These are phyloP conservation scores for Andricus curvator DNA, from an alignment of 2,888 invertebrate species.

Conservation along the genomic window DNA sequence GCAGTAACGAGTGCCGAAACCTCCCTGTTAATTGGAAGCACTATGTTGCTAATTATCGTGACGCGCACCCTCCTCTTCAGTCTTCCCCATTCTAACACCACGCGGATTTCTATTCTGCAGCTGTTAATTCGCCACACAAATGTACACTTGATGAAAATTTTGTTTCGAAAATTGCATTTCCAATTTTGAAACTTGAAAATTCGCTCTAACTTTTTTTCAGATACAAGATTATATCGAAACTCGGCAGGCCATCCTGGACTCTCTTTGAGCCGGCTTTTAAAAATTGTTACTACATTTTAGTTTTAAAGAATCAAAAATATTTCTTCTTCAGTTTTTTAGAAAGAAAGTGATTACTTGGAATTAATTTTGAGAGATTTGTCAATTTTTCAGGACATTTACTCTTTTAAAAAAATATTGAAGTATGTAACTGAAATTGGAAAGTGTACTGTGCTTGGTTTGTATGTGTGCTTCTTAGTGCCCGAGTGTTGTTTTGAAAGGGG, in stretches of 20 bases:
- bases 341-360: too few relatives aligned
- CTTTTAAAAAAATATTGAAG: background rate
- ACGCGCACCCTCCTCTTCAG: background rate
- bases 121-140: background rate
- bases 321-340: background rate
- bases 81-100: background rate
- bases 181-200: background rate
- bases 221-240: background rate
- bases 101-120: background rate
- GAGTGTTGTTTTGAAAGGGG: background rate
- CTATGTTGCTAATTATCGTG: slow-evolving; percentile 2
- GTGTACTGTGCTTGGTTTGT: background rate
- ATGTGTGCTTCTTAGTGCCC: background rate
- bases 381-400: too few relatives aligned
- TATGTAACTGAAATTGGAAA: background rate
- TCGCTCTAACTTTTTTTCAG: background rate
- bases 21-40: slow-evolving; percentile 5
- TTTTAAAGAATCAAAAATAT: background rate
- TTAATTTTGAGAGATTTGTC: too few relatives aligned
- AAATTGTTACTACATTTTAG: background rate
- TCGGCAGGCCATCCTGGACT: too few relatives aligned
- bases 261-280: too few relatives aligned
- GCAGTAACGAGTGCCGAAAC: slow-evolving; percentile 2
- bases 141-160: background rate
- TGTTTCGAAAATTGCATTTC: background rate